Evolutionary conservation across 2,888 invertebrate species (phyloP).

Genomic region (Galeopsomyia nigrocyanea): DNA sequence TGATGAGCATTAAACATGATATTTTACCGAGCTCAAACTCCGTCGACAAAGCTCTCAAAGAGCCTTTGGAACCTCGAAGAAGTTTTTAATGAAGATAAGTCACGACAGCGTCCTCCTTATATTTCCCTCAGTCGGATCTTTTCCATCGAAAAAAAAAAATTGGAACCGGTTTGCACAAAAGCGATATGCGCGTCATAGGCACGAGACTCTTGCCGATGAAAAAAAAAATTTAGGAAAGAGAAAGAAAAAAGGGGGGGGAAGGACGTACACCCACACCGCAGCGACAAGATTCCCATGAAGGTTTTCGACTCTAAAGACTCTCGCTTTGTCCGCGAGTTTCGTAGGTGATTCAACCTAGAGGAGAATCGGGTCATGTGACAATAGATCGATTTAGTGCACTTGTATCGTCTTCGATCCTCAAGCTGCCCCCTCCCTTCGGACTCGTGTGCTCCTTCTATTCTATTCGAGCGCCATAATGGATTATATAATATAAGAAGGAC

Average conservation of each 20-base stretch:
- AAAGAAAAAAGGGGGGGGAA: constrained; percentile 19
- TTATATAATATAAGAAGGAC: constrained; percentile 45
- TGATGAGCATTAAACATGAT: neutral
- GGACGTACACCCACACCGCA: constrained; percentile 53
- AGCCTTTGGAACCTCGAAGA: constrained; percentile 7
- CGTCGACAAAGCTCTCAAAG: constrained; percentile 1
- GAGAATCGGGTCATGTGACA: constrained; percentile 61
- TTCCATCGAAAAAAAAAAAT: constrained; percentile 2
- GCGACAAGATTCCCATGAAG: constrained; percentile 50
- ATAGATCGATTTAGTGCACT: constrained; percentile 64
- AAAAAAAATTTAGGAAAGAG: neutral
- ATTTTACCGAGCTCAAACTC: neutral
- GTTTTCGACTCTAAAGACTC: constrained; percentile 32
- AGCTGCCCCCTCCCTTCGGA: constrained; percentile 32
- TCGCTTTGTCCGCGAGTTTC: constrained; percentile 8
- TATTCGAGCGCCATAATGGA: constrained; percentile 45
- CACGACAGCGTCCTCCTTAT: constrained; percentile 10
- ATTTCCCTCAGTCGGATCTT: neutral
- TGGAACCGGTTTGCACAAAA: constrained; percentile 18
- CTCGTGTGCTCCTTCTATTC: constrained; percentile 30
- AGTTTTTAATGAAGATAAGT: constrained; percentile 35
- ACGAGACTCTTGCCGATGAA: too few relatives aligned
- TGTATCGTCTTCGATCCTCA: constrained; percentile 42
- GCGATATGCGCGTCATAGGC: neutral
- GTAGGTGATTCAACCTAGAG: constrained; percentile 61